A percentile compares a stretch with the other conserved stretches of the same genome.
These are phyloP conservation scores for Cheilosia soror DNA, from an alignment of 2,888 invertebrate genomes.

Conservation along the genomic window DNA sequence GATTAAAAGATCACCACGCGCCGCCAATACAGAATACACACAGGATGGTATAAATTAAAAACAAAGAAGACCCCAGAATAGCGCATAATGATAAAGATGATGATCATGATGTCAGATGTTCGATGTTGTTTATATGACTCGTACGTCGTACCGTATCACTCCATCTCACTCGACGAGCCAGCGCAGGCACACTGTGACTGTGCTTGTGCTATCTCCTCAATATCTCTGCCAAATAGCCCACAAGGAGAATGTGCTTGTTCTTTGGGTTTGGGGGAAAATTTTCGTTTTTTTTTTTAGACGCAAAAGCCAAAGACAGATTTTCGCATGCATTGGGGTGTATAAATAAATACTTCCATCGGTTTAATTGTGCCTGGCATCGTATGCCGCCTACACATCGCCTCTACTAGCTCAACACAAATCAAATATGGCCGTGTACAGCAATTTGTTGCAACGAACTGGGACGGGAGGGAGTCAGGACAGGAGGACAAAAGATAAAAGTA, in stretches of 20 bases:
- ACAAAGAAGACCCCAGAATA: conserved; percentile 42
- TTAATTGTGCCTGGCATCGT: conserved; percentile 47
- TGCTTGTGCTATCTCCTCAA: conserved; percentile 19
- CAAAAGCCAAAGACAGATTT: conserved; percentile 32
- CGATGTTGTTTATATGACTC: conserved; percentile 42
- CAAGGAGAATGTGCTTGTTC: conserved; percentile 13
- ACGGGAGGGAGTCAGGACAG: not conserved
- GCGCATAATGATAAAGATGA: conserved; percentile 24
- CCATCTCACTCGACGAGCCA: conserved; percentile 13
- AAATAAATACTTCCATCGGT: conserved; percentile 53
- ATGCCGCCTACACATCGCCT: conserved; percentile 58
- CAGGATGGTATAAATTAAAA: conserved; percentile 7
- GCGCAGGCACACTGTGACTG: conserved; percentile 1
- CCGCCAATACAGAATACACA: conserved; percentile 16
- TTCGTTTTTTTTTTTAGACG: conserved; percentile 1
- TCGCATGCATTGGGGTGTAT: conserved; percentile 48
- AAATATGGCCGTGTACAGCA: conserved; percentile 56
- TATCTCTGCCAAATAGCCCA: conserved; percentile 27
- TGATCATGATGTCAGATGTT: conserved; percentile 60
- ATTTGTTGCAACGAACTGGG: conserved; percentile 27
- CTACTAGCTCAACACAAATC: conserved; percentile 40
- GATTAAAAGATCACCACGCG: conserved; percentile 47
- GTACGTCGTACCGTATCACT: not conserved
- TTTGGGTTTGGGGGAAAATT: conserved; percentile 3
- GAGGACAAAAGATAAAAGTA: not conserved